A percentile compares a stretch with the other conserved stretches of the same genome.
phyloP scores from a whole-genome alignment of 2,888 invertebrate genomes.

The Aleiodes leptofemur region DNA sequence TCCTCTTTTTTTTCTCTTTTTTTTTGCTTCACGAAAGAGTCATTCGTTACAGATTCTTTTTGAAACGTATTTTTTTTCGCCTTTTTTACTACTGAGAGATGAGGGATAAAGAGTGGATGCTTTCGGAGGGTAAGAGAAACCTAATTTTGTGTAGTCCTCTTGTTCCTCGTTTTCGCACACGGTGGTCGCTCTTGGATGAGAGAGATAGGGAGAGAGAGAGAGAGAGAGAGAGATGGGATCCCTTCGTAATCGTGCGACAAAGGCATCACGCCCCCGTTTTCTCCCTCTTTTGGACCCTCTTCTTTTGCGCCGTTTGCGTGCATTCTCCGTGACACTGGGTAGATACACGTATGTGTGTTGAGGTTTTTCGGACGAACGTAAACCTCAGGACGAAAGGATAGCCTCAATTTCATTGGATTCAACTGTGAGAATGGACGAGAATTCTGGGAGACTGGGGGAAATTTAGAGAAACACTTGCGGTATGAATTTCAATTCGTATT shows the following conservation, averaged over 20 bases:
- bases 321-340: slow-evolving; percentile 11
- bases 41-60: slow-evolving; percentile 12
- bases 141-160: slow-evolving; percentile 27
- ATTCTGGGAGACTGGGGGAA: neutral
- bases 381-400: neutral
- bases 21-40: neutral
- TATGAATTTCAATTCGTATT: neutral
- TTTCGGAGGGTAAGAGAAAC: neutral
- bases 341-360: neutral
- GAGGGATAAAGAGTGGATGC: slow-evolving; percentile 16
- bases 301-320: neutral
- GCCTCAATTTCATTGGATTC: slow-evolving; percentile 21
- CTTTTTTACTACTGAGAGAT: neutral
- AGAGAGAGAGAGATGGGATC: slow-evolving; percentile 40
- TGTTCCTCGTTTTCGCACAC: slow-evolving; percentile 53
- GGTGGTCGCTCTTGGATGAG: slow-evolving; percentile 57
- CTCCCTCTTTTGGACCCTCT: slow-evolving; percentile 24
- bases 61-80: neutral
- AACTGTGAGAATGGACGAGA: neutral
- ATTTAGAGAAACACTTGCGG: neutral
- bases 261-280: slow-evolving; percentile 52
- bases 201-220: slow-evolving; percentile 27
- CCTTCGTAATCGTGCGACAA: slow-evolving; percentile 66
- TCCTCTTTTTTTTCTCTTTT: neutral
- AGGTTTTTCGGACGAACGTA: slow-evolving; percentile 2